Conservation (phyloP, 2,113 vertebrate species). For the Cyanoramphus novaezelandiae region DNA sequence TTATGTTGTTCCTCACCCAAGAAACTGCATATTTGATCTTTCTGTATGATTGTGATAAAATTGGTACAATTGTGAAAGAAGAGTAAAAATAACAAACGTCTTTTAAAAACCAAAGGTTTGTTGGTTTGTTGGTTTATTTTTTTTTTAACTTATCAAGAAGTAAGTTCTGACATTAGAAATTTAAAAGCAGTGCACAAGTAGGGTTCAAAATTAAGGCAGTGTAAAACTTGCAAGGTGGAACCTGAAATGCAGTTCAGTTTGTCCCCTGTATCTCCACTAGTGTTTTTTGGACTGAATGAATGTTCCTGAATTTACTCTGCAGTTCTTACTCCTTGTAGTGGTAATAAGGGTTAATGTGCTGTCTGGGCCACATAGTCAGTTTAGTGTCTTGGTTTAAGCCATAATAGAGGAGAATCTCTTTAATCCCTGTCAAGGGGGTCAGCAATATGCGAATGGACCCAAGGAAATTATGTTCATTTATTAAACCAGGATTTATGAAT, state of each 20-base stretch:
- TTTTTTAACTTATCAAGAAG: neutral
- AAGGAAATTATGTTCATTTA: neutral
- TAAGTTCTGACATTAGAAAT: neutral
- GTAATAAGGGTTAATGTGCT: neutral
- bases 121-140: accelerated
- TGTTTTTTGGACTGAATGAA: neutral
- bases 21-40: neutral
- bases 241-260: neutral
- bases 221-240: neutral
- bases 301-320: neutral
- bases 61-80: neutral
- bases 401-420: neutral
- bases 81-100: neutral
- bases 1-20: neutral
- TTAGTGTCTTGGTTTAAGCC: neutral
- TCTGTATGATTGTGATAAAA: neutral
- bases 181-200: neutral
- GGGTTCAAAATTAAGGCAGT: neutral
- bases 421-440: neutral
- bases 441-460: neutral
- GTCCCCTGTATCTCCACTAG: neutral
- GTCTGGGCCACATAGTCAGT: neutral
- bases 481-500: neutral
- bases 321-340: neutral
- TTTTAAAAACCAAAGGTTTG: neutral